These are phyloP conservation scores for Hippocampus zosterae DNA, from an alignment of 2,113 vertebrate species.

Conservation along the genomic window DNA sequence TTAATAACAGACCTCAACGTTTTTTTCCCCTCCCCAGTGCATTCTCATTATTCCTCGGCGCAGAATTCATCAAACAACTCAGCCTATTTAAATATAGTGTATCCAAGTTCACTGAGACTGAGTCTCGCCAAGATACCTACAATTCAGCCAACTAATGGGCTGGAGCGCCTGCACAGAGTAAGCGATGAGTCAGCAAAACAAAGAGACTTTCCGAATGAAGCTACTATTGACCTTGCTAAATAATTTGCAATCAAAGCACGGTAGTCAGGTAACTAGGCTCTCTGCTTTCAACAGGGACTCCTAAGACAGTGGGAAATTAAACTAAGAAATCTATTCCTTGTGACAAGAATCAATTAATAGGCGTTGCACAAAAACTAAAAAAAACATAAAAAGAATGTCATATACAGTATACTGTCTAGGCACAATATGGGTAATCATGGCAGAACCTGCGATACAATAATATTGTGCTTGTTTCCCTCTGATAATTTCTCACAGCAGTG, in stretches of 20 bases:
- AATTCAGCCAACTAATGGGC: slow-evolving; percentile 39
- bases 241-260: not conserved
- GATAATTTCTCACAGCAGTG: not conserved
- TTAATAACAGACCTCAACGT: not conserved
- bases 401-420: not conserved
- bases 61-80: not conserved
- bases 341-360: too few relatives aligned
- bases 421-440: not conserved
- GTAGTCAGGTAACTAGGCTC: not conserved
- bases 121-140: not conserved
- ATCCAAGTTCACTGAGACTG: not conserved
- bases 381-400: too few relatives aligned
- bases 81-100: not conserved
- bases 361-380: too few relatives aligned
- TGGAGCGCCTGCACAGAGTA: slow-evolving; percentile 18
- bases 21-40: not conserved
- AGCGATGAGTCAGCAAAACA: slow-evolving; percentile 42
- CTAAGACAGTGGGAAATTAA: not conserved
- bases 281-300: not conserved
- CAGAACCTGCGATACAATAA: not conserved
- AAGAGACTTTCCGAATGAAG: not conserved
- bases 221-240: not conserved
- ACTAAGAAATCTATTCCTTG: too few relatives aligned
- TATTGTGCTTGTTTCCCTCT: not conserved
- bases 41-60: not conserved